A percentile compares a stretch with the other conserved stretches of the same genome.
phyloP scores from a whole-genome alignment of 2,113 vertebrate genomes.

The Clarias macrocephalus region DNA sequence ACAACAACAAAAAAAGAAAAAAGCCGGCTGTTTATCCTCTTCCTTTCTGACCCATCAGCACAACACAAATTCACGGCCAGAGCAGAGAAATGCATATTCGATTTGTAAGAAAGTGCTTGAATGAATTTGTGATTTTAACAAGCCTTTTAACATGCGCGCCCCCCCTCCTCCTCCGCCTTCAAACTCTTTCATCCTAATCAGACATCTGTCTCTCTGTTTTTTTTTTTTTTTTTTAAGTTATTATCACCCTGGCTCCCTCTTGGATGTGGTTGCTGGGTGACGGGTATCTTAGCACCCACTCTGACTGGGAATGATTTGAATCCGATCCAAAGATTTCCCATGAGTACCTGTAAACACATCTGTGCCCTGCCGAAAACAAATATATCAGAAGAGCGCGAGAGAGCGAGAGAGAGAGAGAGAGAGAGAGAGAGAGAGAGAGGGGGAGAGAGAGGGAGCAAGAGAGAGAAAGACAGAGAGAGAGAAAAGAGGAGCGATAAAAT shows the following conservation, averaged over 20 bases:
- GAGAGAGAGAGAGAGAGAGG: slow-evolving; percentile 39
- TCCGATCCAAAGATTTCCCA: slow-evolving; percentile 99
- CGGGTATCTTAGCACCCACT: slow-evolving; percentile 99
- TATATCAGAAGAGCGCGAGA: slow-evolving; percentile 77
- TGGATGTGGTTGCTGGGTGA: slow-evolving; percentile 99
- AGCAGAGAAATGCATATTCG: slow-evolving; percentile 85
- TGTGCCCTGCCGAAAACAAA: slow-evolving; percentile 99
- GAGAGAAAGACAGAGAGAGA: slow-evolving; percentile 53
- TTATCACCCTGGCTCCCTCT: slow-evolving; percentile 99
- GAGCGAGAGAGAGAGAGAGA: slow-evolving; percentile 62
- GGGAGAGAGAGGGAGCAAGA: slow-evolving; percentile 62
- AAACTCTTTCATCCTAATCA: slow-evolving; percentile 93
- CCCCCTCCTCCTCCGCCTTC: slow-evolving; percentile 68
- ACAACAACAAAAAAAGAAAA: slow-evolving; percentile 42
- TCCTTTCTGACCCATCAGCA: slow-evolving; percentile 75
- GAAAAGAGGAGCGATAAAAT: slow-evolving; percentile 63
- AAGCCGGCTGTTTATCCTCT: slow-evolving; percentile 32
- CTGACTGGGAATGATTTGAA: slow-evolving; percentile 99
- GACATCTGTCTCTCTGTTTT: slow-evolving; percentile 99
- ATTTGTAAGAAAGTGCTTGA: slow-evolving; percentile 97
- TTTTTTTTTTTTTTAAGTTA: slow-evolving; percentile 88
- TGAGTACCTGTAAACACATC: slow-evolving; percentile 99
- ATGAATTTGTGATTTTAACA: slow-evolving; percentile 97
- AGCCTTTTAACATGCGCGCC: slow-evolving; percentile 90
- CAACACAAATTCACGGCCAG: slow-evolving; percentile 76